phyloP scores from a whole-genome alignment of 2,797 vertebrate species.

The Setipinna tenuifilis region DNA sequence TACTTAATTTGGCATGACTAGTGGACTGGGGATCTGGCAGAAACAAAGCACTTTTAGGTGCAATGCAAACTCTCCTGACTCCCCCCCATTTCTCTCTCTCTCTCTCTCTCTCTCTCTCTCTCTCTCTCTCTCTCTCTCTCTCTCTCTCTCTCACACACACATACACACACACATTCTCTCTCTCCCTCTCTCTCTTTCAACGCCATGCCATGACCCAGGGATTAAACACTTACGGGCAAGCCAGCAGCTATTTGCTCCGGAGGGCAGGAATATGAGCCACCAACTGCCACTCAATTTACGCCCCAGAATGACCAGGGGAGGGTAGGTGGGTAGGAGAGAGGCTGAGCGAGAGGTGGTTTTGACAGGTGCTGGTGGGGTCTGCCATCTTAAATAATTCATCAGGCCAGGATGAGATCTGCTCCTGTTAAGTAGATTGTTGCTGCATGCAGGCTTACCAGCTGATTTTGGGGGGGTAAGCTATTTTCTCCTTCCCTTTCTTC shows the following conservation, averaged over 20 bases:
- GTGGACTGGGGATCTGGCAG: neutral
- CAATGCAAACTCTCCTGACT: neutral
- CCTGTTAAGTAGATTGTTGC: slow-evolving; percentile 40
- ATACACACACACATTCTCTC: too few species aligned
- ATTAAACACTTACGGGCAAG: slow-evolving; percentile 1
- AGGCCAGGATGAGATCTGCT: slow-evolving; percentile 30
- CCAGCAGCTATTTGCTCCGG: slow-evolving; percentile 1
- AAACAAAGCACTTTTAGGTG: neutral
- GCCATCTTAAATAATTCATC: slow-evolving; percentile 42
- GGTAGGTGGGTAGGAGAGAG: neutral
- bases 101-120: neutral
- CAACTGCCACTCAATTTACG: slow-evolving; percentile 8
- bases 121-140: neutral
- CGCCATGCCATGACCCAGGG: neutral
- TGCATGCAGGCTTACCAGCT: slow-evolving; percentile 29
- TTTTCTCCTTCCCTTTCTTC: neutral
- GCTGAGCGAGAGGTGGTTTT: slow-evolving; percentile 17
- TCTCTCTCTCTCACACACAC: neutral
- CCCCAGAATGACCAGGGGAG: slow-evolving; percentile 6
- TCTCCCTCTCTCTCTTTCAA: neutral
- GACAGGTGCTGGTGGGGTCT: slow-evolving; percentile 2
- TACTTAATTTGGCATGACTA: slow-evolving; percentile 13
- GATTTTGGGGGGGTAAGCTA: slow-evolving; percentile 19
- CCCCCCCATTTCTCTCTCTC: neutral
- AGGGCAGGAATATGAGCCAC: slow-evolving; percentile 22